phyloP scores from a whole-genome alignment of 2,113 vertebrate species.

The Lophochroa leadbeateri region DNA sequence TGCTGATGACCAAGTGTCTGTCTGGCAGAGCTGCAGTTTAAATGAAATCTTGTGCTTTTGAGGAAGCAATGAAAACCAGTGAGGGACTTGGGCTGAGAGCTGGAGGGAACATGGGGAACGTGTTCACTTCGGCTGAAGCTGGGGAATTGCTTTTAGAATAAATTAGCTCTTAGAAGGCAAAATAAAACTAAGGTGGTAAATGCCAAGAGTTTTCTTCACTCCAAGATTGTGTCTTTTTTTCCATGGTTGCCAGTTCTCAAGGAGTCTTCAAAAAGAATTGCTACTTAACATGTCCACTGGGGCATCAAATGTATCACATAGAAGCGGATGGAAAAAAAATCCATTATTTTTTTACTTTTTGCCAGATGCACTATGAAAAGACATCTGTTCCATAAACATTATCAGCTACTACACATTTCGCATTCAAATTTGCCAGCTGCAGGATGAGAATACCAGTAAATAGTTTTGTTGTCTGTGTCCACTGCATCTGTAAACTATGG shows the following conservation, averaged over 20 bases:
- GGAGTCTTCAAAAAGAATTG: neutral
- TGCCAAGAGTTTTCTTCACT: neutral
- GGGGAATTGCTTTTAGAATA: neutral
- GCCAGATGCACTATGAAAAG: neutral
- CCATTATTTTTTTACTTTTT: neutral
- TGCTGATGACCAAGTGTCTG: neutral
- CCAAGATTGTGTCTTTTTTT: neutral
- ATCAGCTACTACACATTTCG: slow-evolving; percentile 21
- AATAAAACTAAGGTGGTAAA: neutral
- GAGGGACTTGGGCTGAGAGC: neutral
- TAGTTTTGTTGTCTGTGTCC: neutral
- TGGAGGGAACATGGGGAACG: neutral
- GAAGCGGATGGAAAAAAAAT: neutral
- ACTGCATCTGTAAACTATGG: neutral
- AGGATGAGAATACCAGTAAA: neutral
- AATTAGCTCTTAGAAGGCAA: neutral
- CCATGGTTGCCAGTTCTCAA: neutral
- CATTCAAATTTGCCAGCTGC: neutral
- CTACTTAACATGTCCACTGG: neutral
- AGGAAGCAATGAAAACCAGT: neutral
- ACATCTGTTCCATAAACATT: slow-evolving; percentile 4
- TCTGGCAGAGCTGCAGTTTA: neutral
- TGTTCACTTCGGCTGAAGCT: neutral
- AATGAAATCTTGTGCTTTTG: neutral
- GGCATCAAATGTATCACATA: neutral